phyloP scores from a whole-genome alignment of 2,888 invertebrate genomes.

The Drosophila buzzatii region DNA sequence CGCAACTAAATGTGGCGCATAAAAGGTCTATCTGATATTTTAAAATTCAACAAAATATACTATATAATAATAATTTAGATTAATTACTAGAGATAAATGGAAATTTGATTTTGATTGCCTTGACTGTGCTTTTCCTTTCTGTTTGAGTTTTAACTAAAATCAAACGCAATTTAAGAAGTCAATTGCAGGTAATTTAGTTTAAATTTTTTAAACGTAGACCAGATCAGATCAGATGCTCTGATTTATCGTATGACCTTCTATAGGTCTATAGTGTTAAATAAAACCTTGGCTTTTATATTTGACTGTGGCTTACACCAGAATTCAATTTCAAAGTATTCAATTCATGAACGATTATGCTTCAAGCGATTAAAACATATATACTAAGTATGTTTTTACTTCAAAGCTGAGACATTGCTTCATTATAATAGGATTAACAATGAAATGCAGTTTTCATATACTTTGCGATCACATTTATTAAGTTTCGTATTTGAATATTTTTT shows the following conservation, averaged over 20 bases:
- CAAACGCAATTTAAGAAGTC: not conserved
- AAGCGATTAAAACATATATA: not conserved
- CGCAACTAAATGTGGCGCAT: constrained; percentile 60
- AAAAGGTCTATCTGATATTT: constrained; percentile 23
- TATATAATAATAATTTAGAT: constrained; percentile 13
- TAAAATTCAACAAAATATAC: not conserved
- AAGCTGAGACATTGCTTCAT: not conserved
- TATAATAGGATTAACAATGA: not conserved
- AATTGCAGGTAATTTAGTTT: rapidly evolving
- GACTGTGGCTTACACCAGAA: not conserved
- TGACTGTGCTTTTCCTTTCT: not conserved
- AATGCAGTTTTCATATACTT: constrained; percentile 48
- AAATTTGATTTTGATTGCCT: not conserved
- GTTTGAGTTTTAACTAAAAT: not conserved
- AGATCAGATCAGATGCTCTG: not conserved
- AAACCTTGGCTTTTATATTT: not conserved
- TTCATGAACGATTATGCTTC: not conserved
- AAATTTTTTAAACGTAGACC: not conserved
- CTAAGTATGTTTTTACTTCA: too few species aligned
- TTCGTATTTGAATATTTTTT: constrained; percentile 82
- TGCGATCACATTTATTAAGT: constrained; percentile 84
- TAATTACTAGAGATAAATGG: constrained; percentile 18
- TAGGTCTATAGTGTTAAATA: too few species aligned
- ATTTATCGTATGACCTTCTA: too few species aligned
- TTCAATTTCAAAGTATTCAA: not conserved